Percentiles rank a stretch among this genome's conserved stretches.
phyloP scores from a whole-genome alignment of 1,140 invertebrate genomes.

The Philaenus spumarius region DNA sequence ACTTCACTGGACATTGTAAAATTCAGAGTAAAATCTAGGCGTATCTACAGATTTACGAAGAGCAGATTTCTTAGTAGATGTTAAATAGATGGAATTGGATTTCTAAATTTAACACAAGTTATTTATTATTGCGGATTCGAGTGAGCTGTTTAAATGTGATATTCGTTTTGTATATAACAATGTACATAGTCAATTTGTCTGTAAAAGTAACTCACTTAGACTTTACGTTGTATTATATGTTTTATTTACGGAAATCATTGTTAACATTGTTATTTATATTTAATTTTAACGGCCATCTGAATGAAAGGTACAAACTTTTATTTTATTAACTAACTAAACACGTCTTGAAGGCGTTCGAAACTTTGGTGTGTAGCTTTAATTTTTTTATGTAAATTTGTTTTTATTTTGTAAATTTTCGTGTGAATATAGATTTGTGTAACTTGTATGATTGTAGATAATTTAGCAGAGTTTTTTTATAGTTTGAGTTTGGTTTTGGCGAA shows the following conservation, averaged over 20 bases:
- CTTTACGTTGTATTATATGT: conserved; percentile 1
- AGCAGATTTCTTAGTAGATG: too few species aligned
- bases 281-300: neutral
- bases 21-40: too few species aligned
- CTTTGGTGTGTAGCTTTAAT: conserved; percentile 22
- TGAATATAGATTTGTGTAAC: conserved; percentile 4
- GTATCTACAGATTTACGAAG: too few species aligned
- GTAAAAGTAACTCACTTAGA: neutral
- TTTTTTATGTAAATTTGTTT: conserved; percentile 20
- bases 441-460: conserved; percentile 1
- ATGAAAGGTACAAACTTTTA: conserved; percentile 4
- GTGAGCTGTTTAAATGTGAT: too few species aligned
- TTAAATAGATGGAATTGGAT: too few species aligned
- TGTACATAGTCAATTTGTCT: neutral
- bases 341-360: neutral
- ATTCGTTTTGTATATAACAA: too few species aligned
- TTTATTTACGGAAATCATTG: neutral
- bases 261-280: conserved; percentile 8
- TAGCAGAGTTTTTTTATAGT: neutral
- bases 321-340: conserved; percentile 11
- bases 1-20: too few species aligned
- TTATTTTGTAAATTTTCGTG: conserved; percentile 8
- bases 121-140: too few species aligned
- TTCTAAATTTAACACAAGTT: too few species aligned
- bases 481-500: neutral